A percentile compares a stretch with the other conserved stretches of the same genome.
These are phyloP conservation scores for Heliconius melpomene DNA, from an alignment of 1,140 invertebrate genomes.

Conservation along the genomic window DNA sequence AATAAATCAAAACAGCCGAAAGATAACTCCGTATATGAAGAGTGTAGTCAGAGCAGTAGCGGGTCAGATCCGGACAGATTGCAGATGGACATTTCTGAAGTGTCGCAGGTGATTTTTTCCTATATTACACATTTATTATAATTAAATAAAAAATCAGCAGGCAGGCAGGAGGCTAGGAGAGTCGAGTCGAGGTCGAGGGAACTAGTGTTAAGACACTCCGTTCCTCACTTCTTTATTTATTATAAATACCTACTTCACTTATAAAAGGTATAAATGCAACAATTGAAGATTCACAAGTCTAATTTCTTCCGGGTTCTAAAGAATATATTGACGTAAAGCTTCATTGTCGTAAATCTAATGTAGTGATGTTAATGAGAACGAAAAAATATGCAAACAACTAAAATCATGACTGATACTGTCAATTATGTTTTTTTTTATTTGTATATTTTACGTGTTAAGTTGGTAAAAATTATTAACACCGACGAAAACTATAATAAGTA, in stretches of 20 bases:
- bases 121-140: background rate
- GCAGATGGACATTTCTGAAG: slow-evolving; percentile 80
- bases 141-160: too few relatives aligned
- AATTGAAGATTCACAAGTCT: background rate
- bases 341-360: background rate
- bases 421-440: background rate
- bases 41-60: slow-evolving; percentile 79
- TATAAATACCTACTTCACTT: background rate
- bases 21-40: slow-evolving; percentile 73
- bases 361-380: background rate
- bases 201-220: too few relatives aligned
- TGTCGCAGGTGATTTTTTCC: slow-evolving; percentile 63
- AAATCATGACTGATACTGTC: background rate
- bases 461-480: background rate
- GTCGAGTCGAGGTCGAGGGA: too few relatives aligned
- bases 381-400: background rate
- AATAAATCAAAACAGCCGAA: slow-evolving; percentile 59
- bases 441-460: background rate
- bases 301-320: background rate
- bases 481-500: background rate
- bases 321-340: slow-evolving; percentile 1
- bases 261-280: background rate
- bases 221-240: background rate
- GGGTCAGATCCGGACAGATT: slow-evolving; percentile 78
- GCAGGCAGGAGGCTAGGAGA: too few relatives aligned